Evolutionary conservation across 2,113 vertebrate genomes (phyloP).

Genomic region (Sula dactylatra): DNA sequence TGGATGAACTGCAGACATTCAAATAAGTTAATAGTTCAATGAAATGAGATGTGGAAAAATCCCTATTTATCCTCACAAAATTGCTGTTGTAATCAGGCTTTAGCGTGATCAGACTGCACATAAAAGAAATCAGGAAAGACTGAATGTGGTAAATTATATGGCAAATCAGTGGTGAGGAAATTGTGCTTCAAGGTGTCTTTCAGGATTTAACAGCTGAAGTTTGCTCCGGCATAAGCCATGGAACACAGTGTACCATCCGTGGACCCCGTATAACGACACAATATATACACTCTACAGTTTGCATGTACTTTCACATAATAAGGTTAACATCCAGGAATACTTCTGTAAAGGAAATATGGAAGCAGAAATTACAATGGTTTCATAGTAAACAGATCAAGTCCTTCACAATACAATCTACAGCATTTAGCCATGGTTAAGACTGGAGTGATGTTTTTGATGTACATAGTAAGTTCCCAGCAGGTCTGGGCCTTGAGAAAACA

Average conservation of each 20-base stretch:
- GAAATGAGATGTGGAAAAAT: slow-evolving; percentile 35
- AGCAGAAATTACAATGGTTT: slow-evolving; percentile 69
- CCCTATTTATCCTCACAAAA: slow-evolving; percentile 36
- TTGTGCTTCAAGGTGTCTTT: slow-evolving; percentile 79
- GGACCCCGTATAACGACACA: slow-evolving; percentile 58
- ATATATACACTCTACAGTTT: slow-evolving; percentile 77
- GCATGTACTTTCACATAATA: slow-evolving; percentile 67
- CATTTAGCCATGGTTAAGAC: slow-evolving; percentile 72
- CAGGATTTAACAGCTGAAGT: slow-evolving; percentile 66
- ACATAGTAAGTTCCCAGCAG: slow-evolving; percentile 24
- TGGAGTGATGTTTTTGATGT: slow-evolving; percentile 49
- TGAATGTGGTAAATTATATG: slow-evolving; percentile 54
- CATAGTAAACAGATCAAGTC: slow-evolving; percentile 60
- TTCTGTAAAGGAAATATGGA: slow-evolving; percentile 72
- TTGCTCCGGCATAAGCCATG: slow-evolving; percentile 50
- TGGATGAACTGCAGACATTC: slow-evolving; percentile 64
- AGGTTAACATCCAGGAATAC: slow-evolving; percentile 68
- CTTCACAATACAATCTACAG: slow-evolving; percentile 67
- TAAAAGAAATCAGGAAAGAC: slow-evolving; percentile 22
- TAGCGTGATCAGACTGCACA: slow-evolving; percentile 42
- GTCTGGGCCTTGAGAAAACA: slow-evolving; percentile 34
- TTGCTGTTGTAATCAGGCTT: slow-evolving; percentile 22
- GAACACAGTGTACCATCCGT: slow-evolving; percentile 51
- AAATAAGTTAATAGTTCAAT: slow-evolving; percentile 50
- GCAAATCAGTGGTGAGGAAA: slow-evolving; percentile 52